Conservation (phyloP, 23 tunicate species). For the Aplidium turbinatum region DNA sequence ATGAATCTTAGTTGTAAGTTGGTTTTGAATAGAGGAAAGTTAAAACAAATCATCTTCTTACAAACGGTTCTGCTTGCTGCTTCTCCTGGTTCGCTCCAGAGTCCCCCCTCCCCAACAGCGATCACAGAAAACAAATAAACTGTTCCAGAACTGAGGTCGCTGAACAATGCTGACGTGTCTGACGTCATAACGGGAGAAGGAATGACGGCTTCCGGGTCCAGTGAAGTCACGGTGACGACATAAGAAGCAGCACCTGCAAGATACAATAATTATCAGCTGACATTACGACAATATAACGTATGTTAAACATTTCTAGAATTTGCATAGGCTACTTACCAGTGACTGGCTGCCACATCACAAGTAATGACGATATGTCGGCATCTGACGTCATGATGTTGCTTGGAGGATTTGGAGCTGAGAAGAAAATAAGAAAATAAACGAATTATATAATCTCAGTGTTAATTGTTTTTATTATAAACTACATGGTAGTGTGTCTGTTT, state of each 20-base stretch:
- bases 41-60: neutral
- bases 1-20: no score
- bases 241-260: constrained; percentile 32
- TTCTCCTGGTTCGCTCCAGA: constrained; percentile 43
- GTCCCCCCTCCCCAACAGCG: constrained; percentile 44
- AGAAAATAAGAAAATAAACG: no score
- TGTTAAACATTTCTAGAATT: neutral
- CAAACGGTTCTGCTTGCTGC: constrained; percentile 26
- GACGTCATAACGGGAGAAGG: constrained; percentile 9
- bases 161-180: constrained; percentile 13
- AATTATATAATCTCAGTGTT: no score
- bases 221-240: constrained; percentile 32
- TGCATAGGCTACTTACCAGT: constrained; percentile 29
- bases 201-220: constrained; percentile 25
- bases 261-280: neutral
- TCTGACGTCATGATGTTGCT: constrained; percentile 22
- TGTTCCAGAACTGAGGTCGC: constrained; percentile 39
- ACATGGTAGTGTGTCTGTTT: no score
- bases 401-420: constrained; percentile 70
- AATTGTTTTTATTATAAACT: no score
- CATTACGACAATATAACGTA: neutral
- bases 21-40: neutral
- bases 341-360: constrained; percentile 50
- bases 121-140: constrained; percentile 34
- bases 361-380: constrained; percentile 30